phyloP scores from a whole-genome alignment of 2,888 invertebrate species.

The Syritta pipiens region DNA sequence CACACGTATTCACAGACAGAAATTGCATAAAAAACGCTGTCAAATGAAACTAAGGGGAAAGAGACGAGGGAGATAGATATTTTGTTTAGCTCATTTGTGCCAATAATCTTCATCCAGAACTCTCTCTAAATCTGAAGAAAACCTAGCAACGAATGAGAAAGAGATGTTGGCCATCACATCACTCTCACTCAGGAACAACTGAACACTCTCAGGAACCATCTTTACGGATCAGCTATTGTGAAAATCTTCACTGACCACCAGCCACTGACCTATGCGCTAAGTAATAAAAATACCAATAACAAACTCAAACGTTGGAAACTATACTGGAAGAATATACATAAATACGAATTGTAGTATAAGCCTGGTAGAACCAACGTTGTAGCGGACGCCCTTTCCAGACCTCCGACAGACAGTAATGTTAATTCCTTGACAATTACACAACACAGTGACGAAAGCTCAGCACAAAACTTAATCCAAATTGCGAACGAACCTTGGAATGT shows the following conservation, averaged over 20 bases:
- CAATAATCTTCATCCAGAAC: constrained; percentile 25
- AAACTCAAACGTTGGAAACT: constrained; percentile 59
- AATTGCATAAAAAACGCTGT: too few relatives aligned
- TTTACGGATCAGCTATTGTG: constrained; percentile 44
- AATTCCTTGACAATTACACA: constrained; percentile 11
- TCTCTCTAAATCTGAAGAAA: constrained; percentile 30
- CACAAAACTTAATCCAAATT: constrained; percentile 20
- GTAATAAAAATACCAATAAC: constrained; percentile 44
- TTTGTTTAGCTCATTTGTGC: constrained; percentile 27
- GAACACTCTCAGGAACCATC: constrained; percentile 10
- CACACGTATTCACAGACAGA: too few relatives aligned
- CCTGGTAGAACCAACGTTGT: constrained; percentile 40
- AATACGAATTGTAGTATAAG: constrained; percentile 57
- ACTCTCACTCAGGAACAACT: too few relatives aligned
- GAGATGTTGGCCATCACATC: constrained; percentile 24
- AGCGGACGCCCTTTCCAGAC: constrained; percentile 46
- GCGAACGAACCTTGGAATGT: constrained; percentile 49
- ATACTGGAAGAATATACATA: constrained; percentile 40
- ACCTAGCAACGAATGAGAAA: constrained; percentile 31
- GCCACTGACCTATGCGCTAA: constrained; percentile 51
- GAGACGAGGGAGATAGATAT: too few relatives aligned
- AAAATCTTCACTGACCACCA: constrained; percentile 49
- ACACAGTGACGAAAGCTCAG: constrained; percentile 13
- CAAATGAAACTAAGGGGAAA: too few relatives aligned
- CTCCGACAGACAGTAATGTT: constrained; percentile 10